Percentiles rank a stretch among this genome's conserved stretches.
Conservation (phyloP, 2,888 invertebrate species). For the Chromoteleia sp. region DNA sequence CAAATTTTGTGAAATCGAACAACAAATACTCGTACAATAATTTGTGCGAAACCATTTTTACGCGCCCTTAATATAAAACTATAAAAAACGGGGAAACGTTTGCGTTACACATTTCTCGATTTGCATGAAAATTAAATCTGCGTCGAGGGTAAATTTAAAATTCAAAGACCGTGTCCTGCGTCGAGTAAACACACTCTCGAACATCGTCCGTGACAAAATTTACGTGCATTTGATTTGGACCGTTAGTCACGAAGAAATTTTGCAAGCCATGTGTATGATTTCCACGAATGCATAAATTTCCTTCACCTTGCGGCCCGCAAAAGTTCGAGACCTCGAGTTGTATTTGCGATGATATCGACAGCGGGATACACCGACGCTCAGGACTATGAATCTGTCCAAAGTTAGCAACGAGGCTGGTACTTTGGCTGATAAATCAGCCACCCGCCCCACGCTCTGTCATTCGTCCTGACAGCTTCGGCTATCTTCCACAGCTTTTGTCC, state of each 20-base stretch:
- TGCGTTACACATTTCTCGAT: no score
- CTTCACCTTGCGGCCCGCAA: slow-evolving; percentile 28
- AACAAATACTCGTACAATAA: no score
- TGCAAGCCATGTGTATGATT: slow-evolving; percentile 37
- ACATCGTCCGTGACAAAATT: slow-evolving; percentile 38
- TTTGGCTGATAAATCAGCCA: slow-evolving; percentile 53
- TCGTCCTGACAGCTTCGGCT: slow-evolving; percentile 38
- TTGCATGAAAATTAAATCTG: no score
- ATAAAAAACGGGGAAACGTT: no score
- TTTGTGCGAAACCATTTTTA: no score
- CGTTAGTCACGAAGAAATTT: slow-evolving; percentile 41
- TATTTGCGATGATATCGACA: slow-evolving; percentile 56
- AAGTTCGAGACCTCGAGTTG: slow-evolving; percentile 22
- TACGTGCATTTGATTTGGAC: slow-evolving; percentile 38
- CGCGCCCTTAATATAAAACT: no score
- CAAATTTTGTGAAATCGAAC: no score
- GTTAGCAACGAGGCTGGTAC: slow-evolving; percentile 48
- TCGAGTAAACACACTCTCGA: slow-evolving; percentile 13
- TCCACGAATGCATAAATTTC: slow-evolving; percentile 45
- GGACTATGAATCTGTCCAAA: slow-evolving; percentile 55
- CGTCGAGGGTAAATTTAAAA: no score
- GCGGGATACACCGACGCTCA: slow-evolving; percentile 34
- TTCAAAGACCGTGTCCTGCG: no score
- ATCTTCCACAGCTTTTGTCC: slow-evolving; percentile 48
- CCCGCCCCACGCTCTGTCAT: slow-evolving; percentile 54